Evolutionary conservation across 2,797 vertebrate genomes (phyloP).

Genomic region (Calcarius lapponicus): DNA sequence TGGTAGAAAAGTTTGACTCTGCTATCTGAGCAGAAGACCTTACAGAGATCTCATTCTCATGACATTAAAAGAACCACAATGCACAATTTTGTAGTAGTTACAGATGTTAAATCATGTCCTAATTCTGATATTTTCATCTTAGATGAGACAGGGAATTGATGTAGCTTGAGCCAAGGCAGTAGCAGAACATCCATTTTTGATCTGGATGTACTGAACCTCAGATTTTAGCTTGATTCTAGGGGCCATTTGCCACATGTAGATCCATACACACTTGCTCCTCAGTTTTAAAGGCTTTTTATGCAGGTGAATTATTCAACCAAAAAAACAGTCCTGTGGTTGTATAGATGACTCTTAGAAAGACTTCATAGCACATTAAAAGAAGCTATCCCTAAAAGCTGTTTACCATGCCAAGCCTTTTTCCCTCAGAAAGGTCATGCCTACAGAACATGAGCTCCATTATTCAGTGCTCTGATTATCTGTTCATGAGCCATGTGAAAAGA

Average conservation of each 20-base stretch:
- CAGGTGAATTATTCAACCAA: not conserved
- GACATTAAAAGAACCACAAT: not conserved
- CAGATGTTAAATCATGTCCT: not conserved
- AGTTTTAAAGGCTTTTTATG: not conserved
- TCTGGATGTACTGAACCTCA: not conserved
- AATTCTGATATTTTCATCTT: not conserved
- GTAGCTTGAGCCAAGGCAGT: not conserved
- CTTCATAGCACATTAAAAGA: not conserved
- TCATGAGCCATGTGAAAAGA: constrained; percentile 4
- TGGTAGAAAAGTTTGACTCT: not conserved
- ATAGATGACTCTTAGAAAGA: not conserved
- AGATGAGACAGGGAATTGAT: not conserved
- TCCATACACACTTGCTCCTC: not conserved
- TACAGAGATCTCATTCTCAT: not conserved
- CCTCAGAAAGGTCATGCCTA: not conserved
- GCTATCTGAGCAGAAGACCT: not conserved
- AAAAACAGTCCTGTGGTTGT: not conserved
- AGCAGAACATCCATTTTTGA: not conserved
- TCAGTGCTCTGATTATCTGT: constrained; percentile 1
- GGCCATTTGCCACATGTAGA: not conserved
- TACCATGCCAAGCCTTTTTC: not conserved
- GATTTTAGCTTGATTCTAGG: not conserved
- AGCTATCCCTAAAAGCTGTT: not conserved
- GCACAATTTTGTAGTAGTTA: not conserved
- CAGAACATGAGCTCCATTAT: not conserved